Evolutionary conservation across 2,113 vertebrate genomes (phyloP), one percentile per base, ranked within the genome.

Genomic region (Uria aalge): DNA sequence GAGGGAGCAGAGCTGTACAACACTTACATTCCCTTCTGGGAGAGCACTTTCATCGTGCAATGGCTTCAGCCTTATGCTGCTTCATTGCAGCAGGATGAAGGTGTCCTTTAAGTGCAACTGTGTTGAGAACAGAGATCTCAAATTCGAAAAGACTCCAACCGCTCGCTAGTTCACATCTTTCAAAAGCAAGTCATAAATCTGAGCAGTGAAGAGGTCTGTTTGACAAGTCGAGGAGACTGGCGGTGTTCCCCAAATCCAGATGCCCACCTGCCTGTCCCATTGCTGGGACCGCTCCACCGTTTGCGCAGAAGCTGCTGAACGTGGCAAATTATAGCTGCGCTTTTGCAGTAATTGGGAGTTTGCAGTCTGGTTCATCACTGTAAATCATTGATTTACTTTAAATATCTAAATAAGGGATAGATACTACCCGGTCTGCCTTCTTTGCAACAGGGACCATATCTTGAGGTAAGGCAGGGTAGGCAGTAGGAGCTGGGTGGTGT

Each of bases 391-490:
- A 82, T 57, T 73, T 78, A 34, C 12, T 64, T 77, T 26, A 47
- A 87, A 38, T 43, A n/a, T 21, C 19, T 38, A 87, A 68, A 45
- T 48, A 52, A 64, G 6, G 36, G 13, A 73, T 6, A 57, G 48
- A 41, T 17, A 57, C 6, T 26, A 50, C n/a, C 21, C 0, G 0
- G 4, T 55, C 50, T 69, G 43, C 34, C n/a, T 29, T 22, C 53
- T 10, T 60, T 84, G 56, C 2, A 1, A 34, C 5, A n/a, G 17
- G 22, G 14, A 41, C 24, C 2, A 0, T 53, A 40, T 41, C 45
- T 64, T 48, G 30, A 81, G 57, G 22, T 1, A 4, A 80, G 23
- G 50, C 34, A 56, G 18, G 4, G 27, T 55, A 27, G 27, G 11
- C n/a, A 45, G 12, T 24, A 32, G 36, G 57, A 85, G 15, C 18